A percentile compares a stretch with the other conserved stretches of the same genome.
Evolutionary conservation across 2,113 vertebrate genomes (phyloP).

Genomic region (Morone saxatilis): DNA sequence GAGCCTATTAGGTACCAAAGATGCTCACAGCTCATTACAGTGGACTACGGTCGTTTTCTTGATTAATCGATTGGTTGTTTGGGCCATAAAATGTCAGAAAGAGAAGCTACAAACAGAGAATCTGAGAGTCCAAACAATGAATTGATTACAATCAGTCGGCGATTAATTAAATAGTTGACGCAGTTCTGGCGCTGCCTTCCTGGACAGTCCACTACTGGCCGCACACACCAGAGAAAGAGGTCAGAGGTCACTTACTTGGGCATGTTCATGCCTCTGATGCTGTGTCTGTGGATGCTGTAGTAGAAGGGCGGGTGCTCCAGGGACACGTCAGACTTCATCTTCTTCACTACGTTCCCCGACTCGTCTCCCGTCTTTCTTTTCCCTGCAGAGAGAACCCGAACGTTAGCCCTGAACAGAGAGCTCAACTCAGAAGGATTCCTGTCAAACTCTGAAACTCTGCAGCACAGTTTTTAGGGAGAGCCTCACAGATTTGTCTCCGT

Average conservation of each 20-base stretch:
- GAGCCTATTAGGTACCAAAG: neutral
- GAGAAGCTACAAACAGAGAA: too few species aligned
- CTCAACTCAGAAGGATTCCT: neutral
- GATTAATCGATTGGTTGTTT: too few species aligned
- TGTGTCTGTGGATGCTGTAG: constrained; percentile 97
- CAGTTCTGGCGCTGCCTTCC: neutral
- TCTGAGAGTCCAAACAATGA: too few species aligned
- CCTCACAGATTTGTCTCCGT: too few species aligned
- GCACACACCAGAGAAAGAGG: neutral
- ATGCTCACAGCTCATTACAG: neutral
- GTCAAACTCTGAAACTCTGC: neutral
- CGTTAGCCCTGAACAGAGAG: neutral
- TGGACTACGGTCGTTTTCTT: neutral
- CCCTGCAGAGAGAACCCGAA: constrained; percentile 77
- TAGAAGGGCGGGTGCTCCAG: constrained; percentile 95
- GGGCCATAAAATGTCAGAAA: too few species aligned
- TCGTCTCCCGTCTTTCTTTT: constrained; percentile 90
- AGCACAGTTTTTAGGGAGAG: too few species aligned
- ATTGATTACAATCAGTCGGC: too few species aligned
- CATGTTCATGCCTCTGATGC: constrained; percentile 97
- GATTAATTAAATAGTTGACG: too few species aligned
- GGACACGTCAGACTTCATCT: constrained; percentile 85
- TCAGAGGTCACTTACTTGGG: constrained; percentile 89
- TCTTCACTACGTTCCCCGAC: constrained; percentile 84
- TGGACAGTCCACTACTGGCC: neutral